Evolutionary conservation across 2,113 vertebrate species (phyloP), one percentile per base, ranked within the genome.

Genomic region (Mobula birostris): DNA sequence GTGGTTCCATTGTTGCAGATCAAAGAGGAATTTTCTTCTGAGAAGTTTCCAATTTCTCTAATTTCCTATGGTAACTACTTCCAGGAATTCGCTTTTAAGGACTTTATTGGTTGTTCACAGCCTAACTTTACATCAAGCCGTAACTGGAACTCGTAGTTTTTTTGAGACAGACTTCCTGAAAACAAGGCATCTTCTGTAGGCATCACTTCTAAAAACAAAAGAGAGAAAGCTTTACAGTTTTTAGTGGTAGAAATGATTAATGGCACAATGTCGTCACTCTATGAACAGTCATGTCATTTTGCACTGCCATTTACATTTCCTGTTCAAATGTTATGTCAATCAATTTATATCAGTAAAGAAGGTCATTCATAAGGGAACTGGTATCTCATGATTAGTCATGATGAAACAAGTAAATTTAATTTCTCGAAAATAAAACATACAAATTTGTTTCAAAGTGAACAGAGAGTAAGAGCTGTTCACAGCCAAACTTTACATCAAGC

Each of bases 11-110:
- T n/a, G 32, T 90, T n/a, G 29, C 14, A 66, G 85, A 90, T 90
- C 63, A 90, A 90, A 90, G 61, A 90, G 85, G 85, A 90, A 90
- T 66, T 90, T 29, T 68, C 61, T 90, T 90, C 66, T 90, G 61
- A 88, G 58, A 58, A 68, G 61, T 90, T 90, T 68, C 85, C 85
- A 90, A 88, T 29, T 68, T 32, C 85, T n/a, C 61, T 19, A 66
- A 32, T 12, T 66, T 90, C 29, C 61, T 19, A 32, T 27, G 85
- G 32, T 63, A 90, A 66, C 85, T 29, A 90, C 32, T 90, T 88
- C 61, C 61, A 90, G 85, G n/a, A 90, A 90, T 66, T 88, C 61
- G 32, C 63, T 66, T 88, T 88, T 29, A 90, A 90, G 32, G 85
- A 90, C 29, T 90, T 90, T 90, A 68, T 90, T 36, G 36, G 5